Conservation (phyloP, 1,140 invertebrate genomes). For the Drosophila tsacasi region DNA sequence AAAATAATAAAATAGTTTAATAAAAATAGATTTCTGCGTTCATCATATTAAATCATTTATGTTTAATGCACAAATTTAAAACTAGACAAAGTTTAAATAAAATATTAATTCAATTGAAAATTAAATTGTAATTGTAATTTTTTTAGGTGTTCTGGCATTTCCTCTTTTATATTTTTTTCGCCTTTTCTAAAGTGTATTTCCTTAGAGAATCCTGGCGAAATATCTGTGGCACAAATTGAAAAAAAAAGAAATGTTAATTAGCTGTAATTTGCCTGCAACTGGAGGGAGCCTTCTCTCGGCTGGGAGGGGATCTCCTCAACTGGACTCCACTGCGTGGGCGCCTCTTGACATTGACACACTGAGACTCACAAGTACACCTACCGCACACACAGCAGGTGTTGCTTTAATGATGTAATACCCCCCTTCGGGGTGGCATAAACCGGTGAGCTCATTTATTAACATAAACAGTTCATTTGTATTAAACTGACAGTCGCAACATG, state of each 20-base stretch:
- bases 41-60: neutral
- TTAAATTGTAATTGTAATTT: neutral
- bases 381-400: conserved; percentile 64
- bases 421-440: conserved; percentile 43
- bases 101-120: fast-evolving
- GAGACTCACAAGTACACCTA: conserved; percentile 21
- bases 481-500: conserved; percentile 59
- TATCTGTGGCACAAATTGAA: conserved; percentile 71
- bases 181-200: conserved; percentile 33
- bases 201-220: conserved; percentile 29
- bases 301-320: neutral
- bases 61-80: neutral
- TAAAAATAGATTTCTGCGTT: fast-evolving
- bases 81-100: neutral
- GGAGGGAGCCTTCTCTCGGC: neutral
- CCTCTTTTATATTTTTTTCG: neutral
- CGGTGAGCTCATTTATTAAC: conserved; percentile 78
- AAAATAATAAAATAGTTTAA: neutral
- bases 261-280: conserved; percentile 65
- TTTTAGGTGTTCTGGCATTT: neutral
- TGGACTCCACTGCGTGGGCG: conserved; percentile 29
- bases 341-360: conserved; percentile 69
- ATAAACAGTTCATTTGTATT: conserved; percentile 82
- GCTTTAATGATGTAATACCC: conserved; percentile 77
- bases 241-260: conserved; percentile 78